Evolutionary conservation across 2,113 vertebrate genomes (phyloP).

Genomic region (Hippocampus zosterae): DNA sequence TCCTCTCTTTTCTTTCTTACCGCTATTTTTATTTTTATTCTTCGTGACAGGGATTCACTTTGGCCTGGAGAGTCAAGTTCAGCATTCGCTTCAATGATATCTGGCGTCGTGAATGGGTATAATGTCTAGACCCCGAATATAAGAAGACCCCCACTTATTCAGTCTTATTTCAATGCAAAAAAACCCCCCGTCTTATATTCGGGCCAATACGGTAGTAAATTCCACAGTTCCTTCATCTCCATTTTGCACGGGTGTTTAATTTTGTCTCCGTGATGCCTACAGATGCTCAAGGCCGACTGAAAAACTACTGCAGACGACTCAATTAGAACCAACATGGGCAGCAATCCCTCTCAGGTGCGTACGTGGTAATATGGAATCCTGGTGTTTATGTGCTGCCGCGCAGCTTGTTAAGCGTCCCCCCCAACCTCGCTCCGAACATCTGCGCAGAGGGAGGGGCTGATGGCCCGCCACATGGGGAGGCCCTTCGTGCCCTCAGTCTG

Average conservation of each 20-base stretch:
- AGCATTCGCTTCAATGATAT: too few species aligned
- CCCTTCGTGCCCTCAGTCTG: conserved; percentile 64
- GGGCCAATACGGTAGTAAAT: conserved; percentile 10
- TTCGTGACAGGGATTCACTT: too few species aligned
- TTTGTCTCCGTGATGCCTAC: conserved; percentile 6
- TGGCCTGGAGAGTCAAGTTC: too few species aligned
- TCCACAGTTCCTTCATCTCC: conserved; percentile 12
- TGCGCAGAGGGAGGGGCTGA: conserved; percentile 46
- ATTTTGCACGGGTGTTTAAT: conserved; percentile 36
- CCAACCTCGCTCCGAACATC: conserved; percentile 44
- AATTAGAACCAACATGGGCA: conserved; percentile 9
- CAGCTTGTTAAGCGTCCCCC: conserved; percentile 59
- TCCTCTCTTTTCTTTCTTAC: too few species aligned
- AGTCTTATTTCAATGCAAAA: too few species aligned
- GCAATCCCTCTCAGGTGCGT: conserved; percentile 15
- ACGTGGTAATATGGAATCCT: conserved; percentile 24
- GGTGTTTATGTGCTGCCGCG: conserved; percentile 35
- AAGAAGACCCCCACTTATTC: too few species aligned
- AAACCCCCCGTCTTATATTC: too few species aligned
- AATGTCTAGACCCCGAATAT: too few species aligned
- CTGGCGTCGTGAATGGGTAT: too few species aligned
- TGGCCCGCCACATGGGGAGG: conserved; percentile 55
- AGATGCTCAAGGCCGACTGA: conserved; percentile 5
- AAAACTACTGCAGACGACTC: conserved; percentile 19
- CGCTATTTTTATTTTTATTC: too few species aligned